These are phyloP conservation scores for Harpalus rubripes DNA, from an alignment of 2,888 invertebrate species.

Conservation along the genomic window DNA sequence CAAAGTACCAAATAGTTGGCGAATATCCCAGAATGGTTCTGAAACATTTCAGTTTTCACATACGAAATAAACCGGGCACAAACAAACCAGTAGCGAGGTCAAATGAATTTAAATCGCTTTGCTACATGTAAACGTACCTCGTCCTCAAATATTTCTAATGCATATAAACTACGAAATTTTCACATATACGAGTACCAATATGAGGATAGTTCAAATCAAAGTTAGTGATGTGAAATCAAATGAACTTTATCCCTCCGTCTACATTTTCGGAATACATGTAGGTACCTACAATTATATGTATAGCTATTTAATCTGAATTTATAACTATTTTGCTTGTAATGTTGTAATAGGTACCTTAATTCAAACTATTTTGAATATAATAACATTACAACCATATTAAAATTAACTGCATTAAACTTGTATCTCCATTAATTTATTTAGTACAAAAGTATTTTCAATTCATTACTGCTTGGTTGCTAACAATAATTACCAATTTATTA, in stretches of 20 bases:
- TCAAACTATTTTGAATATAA: neutral
- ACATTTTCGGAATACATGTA: too few species aligned
- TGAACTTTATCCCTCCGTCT: neutral
- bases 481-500: too few species aligned
- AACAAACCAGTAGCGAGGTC: constrained; percentile 18
- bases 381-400: neutral
- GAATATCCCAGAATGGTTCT: constrained; percentile 23
- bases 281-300: neutral
- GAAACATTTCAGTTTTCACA: constrained; percentile 50
- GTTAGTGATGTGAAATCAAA: constrained; percentile 12
- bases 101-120: constrained; percentile 40
- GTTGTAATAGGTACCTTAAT: too few species aligned
- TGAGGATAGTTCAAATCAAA: constrained; percentile 9
- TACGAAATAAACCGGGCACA: constrained; percentile 24
- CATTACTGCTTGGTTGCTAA: too few species aligned
- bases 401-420: neutral
- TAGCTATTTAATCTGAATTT: neutral
- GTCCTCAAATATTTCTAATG: constrained; percentile 37
- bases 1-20: constrained; percentile 42
- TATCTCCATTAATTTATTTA: too few species aligned
- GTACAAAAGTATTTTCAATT: too few species aligned
- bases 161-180: constrained; percentile 44
- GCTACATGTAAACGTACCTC: neutral
- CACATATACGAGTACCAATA: neutral
- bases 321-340: neutral